These are phyloP conservation scores for Cinara cedri DNA, from an alignment of 2,888 invertebrate species.

Conservation along the genomic window DNA sequence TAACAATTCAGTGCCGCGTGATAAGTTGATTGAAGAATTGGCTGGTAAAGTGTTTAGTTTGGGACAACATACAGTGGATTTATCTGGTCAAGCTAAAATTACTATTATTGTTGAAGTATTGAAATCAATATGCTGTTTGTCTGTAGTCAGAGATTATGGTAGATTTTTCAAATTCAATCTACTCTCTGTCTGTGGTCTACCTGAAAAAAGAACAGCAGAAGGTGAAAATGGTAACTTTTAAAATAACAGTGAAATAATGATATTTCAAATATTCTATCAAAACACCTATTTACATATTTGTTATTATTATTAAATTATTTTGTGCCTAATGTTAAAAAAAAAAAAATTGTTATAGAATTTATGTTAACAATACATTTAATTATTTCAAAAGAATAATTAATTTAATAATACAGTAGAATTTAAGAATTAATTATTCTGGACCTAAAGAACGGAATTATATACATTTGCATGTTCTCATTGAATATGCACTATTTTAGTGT, in stretches of 20 bases:
- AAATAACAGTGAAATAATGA: neutral
- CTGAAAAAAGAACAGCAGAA: constrained; percentile 61
- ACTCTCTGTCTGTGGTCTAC: constrained; percentile 64
- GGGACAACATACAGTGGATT: constrained; percentile 76
- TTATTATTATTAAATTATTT: no score
- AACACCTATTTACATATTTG: no score
- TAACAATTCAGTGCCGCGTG: constrained; percentile 75
- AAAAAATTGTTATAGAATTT: no score
- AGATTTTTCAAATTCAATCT: constrained; percentile 85
- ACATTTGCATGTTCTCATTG: no score
- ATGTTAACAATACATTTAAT: no score
- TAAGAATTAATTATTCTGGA: no score
- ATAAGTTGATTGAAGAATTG: constrained; percentile 74
- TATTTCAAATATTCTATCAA: neutral
- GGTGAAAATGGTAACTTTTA: constrained; percentile 38
- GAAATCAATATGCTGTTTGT: constrained; percentile 78
- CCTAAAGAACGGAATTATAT: no score
- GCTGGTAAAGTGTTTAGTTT: constrained; percentile 74
- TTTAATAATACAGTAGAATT: no score
- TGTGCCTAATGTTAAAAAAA: no score
- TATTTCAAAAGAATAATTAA: no score
- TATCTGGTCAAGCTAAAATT: constrained; percentile 74
- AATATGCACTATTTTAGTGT: no score
- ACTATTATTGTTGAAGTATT: constrained; percentile 85
- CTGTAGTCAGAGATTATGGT: constrained; percentile 79